Evolutionary conservation across 1,140 invertebrate genomes (phyloP).

Genomic region (Drosophila littoralis): DNA sequence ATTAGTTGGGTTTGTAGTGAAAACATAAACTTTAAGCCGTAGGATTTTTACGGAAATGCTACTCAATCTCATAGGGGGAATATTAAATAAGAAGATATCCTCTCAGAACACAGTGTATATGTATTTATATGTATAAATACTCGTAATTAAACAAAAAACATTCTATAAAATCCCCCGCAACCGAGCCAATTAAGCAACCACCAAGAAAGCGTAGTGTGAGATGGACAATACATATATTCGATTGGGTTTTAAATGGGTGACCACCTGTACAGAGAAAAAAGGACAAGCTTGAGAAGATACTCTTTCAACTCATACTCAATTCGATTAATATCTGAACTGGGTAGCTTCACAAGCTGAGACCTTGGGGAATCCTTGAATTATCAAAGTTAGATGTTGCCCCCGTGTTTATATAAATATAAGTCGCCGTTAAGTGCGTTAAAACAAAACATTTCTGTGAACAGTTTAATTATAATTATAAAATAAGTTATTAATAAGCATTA

Average conservation of each 20-base stretch:
- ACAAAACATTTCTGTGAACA: conserved; percentile 69
- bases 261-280: neutral
- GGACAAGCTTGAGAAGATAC: neutral
- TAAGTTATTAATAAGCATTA: conserved; percentile 47
- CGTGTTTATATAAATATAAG: conserved; percentile 55
- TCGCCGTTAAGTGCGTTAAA: conserved; percentile 69
- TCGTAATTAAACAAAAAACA: neutral
- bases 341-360: neutral
- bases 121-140: conserved; percentile 4
- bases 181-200: conserved; percentile 48
- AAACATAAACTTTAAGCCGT: no score
- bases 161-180: conserved; percentile 19
- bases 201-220: conserved; percentile 55
- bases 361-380: conserved; percentile 1
- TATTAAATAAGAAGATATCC: no score
- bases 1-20: no score
- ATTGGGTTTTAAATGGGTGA: conserved; percentile 25
- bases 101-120: conserved; percentile 9
- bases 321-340: conserved; percentile 9
- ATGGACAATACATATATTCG: conserved; percentile 66
- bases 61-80: neutral
- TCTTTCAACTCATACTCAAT: conserved; percentile 14
- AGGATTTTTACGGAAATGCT: neutral
- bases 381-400: conserved; percentile 18
- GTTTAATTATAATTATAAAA: conserved; percentile 31